Conservation (phyloP, 2,797 vertebrate species). For the Kryptopterus vitreolus region DNA sequence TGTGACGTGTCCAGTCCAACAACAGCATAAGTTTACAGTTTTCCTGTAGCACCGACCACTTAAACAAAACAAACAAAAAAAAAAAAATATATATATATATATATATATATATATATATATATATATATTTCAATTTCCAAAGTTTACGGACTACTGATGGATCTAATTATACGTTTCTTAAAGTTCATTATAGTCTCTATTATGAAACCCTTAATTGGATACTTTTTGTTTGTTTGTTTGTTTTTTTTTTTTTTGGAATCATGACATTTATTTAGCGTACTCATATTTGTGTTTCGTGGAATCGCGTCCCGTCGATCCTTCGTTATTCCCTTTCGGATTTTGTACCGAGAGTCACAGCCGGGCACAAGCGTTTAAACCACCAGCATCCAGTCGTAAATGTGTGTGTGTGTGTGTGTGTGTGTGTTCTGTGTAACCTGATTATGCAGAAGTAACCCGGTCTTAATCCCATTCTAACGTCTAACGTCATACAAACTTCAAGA, state of each 20-base stretch:
- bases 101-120: too few species aligned
- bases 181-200: not conserved
- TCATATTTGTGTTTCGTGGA: not conserved
- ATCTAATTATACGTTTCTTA: not conserved
- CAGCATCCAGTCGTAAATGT: conserved; percentile 63
- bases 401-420: not conserved
- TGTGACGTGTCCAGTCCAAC: not conserved
- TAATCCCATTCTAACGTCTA: not conserved
- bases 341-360: conserved; percentile 48
- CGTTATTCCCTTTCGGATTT: not conserved
- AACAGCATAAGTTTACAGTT: conserved; percentile 41
- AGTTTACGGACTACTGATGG: conserved; percentile 8
- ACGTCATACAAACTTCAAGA: conserved; percentile 1
- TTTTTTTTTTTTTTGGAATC: not conserved
- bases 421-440: conserved; percentile 50
- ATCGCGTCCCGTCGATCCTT: conserved; percentile 28
- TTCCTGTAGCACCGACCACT: conserved; percentile 27
- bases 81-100: too few species aligned
- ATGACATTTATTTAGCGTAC: not conserved
- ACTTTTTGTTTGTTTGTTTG: too few species aligned
- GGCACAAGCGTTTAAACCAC: conserved; percentile 62
- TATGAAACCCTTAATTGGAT: not conserved
- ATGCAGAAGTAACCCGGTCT: not conserved
- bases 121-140: too few species aligned
- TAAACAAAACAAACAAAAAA: too few species aligned